Conservation (phyloP, 2,888 invertebrate species). For the Incurvaria masculella region DNA sequence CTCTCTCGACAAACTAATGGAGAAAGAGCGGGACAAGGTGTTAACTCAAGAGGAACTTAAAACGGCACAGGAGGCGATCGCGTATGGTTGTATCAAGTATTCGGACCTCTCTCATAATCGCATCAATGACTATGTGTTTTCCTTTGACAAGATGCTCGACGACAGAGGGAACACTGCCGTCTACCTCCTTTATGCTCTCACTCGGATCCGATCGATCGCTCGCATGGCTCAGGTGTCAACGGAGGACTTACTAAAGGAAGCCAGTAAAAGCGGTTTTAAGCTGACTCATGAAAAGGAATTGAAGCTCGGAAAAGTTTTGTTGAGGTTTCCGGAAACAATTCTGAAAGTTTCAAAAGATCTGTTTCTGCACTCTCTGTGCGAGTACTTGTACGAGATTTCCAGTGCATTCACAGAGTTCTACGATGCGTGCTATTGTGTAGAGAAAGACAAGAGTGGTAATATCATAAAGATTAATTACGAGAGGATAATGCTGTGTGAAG, state of each 20-base stretch:
- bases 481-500: constrained; percentile 89
- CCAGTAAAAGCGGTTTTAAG: constrained; percentile 58
- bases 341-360: constrained; percentile 79
- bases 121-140: constrained; percentile 93
- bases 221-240: constrained; percentile 68
- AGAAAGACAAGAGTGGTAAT: constrained; percentile 81
- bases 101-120: constrained; percentile 94
- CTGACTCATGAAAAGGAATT: constrained; percentile 90
- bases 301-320: constrained; percentile 85
- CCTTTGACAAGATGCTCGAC: constrained; percentile 99
- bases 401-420: constrained; percentile 96
- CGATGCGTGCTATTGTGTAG: constrained; percentile 95
- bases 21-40: constrained; percentile 84
- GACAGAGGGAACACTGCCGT: constrained; percentile 99
- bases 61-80: constrained; percentile 85
- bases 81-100: constrained; percentile 98
- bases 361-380: constrained; percentile 84
- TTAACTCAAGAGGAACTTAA: constrained; percentile 77
- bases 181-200: constrained; percentile 92
- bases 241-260: constrained; percentile 60
- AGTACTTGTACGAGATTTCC: constrained; percentile 93
- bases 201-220: constrained; percentile 89
- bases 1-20: constrained; percentile 76
- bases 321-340: constrained; percentile 86
- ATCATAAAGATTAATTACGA: constrained; percentile 80